Evolutionary conservation across 2,797 vertebrate species (phyloP).

Genomic region (Uromys caudimaculatus): DNA sequence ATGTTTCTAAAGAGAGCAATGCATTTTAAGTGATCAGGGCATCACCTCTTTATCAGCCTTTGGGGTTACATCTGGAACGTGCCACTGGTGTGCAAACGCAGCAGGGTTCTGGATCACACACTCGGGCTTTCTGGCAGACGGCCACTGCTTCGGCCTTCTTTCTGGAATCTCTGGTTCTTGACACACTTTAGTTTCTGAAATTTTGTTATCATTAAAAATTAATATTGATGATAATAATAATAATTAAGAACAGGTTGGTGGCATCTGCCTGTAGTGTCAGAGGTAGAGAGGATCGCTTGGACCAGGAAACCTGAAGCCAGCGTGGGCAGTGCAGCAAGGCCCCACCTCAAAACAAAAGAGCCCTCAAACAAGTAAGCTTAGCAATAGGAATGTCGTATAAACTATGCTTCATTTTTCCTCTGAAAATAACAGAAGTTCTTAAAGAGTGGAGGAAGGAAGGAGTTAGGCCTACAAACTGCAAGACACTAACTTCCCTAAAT

Average conservation of each 20-base stretch:
- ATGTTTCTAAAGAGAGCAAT: not conserved
- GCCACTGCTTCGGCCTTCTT: constrained; percentile 79
- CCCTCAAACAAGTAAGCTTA: not conserved
- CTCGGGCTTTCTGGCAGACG: constrained; percentile 75
- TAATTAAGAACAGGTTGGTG: not conserved
- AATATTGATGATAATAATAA: not conserved
- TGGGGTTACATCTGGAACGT: constrained; percentile 68
- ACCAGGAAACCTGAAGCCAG: not conserved
- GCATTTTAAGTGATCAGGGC: not conserved
- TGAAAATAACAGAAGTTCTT: constrained; percentile 14
- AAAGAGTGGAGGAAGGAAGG: constrained; percentile 15
- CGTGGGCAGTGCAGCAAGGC: not conserved
- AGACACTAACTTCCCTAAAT: not conserved
- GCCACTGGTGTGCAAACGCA: constrained; percentile 72
- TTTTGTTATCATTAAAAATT: constrained; percentile 61
- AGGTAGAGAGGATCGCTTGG: not conserved
- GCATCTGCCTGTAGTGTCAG: not conserved
- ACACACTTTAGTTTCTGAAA: constrained; percentile 80
- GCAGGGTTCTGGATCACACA: constrained; percentile 69
- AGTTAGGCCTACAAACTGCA: constrained; percentile 5
- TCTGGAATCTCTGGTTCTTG: constrained; percentile 78
- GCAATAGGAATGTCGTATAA: not conserved
- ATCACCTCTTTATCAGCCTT: constrained; percentile 84
- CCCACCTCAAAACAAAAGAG: not conserved
- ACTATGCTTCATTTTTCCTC: not conserved